phyloP scores from a whole-genome alignment of 2,888 invertebrate genomes.

The Calliphora vomitoria region DNA sequence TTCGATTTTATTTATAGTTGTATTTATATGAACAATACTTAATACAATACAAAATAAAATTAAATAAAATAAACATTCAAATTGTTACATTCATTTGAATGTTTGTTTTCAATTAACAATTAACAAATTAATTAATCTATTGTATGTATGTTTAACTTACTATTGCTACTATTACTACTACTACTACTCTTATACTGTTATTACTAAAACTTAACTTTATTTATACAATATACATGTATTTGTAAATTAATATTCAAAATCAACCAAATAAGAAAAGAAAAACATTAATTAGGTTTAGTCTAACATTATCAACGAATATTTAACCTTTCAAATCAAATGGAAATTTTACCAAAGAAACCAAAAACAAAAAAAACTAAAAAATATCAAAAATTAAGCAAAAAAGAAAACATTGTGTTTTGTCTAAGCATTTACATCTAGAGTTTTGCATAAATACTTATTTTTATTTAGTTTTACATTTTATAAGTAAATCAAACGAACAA shows the following conservation, averaged over 20 bases:
- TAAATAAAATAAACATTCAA: conserved; percentile 2
- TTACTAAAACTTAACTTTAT: conserved; percentile 26
- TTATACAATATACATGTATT: conserved; percentile 36
- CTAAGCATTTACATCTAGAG: conserved; percentile 70
- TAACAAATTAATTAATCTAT: conserved; percentile 37
- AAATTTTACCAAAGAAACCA: conserved; percentile 8
- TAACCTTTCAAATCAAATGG: conserved; percentile 38
- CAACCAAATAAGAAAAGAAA: conserved; percentile 1
- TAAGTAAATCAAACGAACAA: conserved; percentile 34
- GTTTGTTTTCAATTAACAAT: conserved; percentile 1
- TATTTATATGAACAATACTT: background rate
- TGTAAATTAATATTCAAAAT: conserved; percentile 51
- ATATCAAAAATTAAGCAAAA: background rate
- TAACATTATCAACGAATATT: conserved; percentile 54
- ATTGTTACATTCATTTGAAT: conserved; percentile 8
- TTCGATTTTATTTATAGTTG: conserved; percentile 27
- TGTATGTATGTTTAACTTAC: conserved; percentile 36
- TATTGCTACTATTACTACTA: background rate
- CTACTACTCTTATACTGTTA: background rate
- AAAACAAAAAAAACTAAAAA: conserved; percentile 34
- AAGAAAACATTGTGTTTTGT: conserved; percentile 65
- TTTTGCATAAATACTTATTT: conserved; percentile 36
- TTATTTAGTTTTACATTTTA: conserved; percentile 29
- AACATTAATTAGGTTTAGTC: conserved; percentile 52
- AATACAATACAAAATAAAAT: background rate